Conservation (phyloP, 1,140 invertebrate genomes). For the Helicoverpa zea region DNA sequence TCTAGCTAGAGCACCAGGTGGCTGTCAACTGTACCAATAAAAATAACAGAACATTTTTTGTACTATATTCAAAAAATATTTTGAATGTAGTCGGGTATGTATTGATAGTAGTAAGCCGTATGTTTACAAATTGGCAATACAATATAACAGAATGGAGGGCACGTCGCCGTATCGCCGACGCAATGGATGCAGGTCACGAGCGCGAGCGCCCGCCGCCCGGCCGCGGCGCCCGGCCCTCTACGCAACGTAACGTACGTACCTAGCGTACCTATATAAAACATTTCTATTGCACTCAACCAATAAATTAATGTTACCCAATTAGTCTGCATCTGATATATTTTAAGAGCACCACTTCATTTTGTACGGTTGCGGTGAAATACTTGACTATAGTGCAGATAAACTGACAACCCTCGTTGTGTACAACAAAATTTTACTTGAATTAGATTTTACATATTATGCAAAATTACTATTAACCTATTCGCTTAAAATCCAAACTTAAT, state of each 20-base stretch:
- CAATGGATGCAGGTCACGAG: slow-evolving; percentile 72
- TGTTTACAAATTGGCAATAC: slow-evolving; percentile 54
- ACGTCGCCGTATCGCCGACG: slow-evolving; percentile 52
- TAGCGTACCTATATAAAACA: not conserved
- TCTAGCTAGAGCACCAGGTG: too few species aligned
- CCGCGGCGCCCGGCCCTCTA: not conserved
- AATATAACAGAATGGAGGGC: slow-evolving; percentile 48
- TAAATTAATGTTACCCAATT: slow-evolving; percentile 31
- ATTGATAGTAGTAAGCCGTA: slow-evolving; percentile 46
- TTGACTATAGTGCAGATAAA: not conserved
- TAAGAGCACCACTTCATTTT: slow-evolving; percentile 16
- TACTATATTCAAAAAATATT: not conserved
- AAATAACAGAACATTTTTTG: too few species aligned
- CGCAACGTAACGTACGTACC: not conserved
- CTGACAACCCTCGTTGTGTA: too few species aligned
- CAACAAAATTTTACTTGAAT: too few species aligned
- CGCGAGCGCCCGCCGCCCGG: slow-evolving; percentile 11
- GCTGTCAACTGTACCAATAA: too few species aligned
- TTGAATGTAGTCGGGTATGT: slow-evolving; percentile 13
- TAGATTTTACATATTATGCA: too few species aligned
- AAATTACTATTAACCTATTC: too few species aligned
- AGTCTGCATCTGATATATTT: slow-evolving; percentile 7
- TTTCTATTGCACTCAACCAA: slow-evolving; percentile 4
- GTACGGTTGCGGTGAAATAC: not conserved
- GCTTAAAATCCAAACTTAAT: too few species aligned